Percentiles rank a stretch among this genome's conserved stretches.
Evolutionary conservation across 2,797 vertebrate species (phyloP).

Genomic region (Pelochelys cantorii): DNA sequence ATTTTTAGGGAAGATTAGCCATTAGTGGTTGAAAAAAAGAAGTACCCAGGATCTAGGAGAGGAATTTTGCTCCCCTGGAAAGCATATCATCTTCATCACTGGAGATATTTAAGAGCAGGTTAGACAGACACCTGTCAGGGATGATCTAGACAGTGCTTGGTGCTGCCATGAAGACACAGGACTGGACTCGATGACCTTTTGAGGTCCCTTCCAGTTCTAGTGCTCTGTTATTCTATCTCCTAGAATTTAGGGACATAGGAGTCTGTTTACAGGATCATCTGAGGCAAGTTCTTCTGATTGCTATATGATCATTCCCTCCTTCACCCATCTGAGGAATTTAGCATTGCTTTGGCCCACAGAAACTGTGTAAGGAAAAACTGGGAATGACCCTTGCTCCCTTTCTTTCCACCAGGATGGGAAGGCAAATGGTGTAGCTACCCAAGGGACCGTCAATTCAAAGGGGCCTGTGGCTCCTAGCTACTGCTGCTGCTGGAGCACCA

Average conservation of each 20-base stretch:
- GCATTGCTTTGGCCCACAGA: slow-evolving; percentile 14
- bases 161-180: no score
- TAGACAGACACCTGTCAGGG: no score
- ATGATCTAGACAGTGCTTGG: no score
- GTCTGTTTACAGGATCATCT: background rate
- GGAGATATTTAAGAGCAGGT: no score
- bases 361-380: background rate
- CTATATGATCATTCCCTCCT: background rate
- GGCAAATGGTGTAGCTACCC: no score
- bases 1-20: background rate
- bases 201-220: no score
- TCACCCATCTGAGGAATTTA: slow-evolving; percentile 36
- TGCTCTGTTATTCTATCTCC: background rate
- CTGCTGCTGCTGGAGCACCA: no score
- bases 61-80: background rate
- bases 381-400: slow-evolving; percentile 19
- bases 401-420: background rate
- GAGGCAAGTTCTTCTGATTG: background rate
- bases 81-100: background rate
- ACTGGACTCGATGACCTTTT: no score
- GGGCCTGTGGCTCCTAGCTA: no score
- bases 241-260: background rate
- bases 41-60: fast-evolving
- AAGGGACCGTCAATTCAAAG: no score
- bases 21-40: background rate